Evolutionary conservation across 2,888 invertebrate genomes (phyloP), one percentile per base, ranked within the genome.

Genomic region (Lypha dubia): DNA sequence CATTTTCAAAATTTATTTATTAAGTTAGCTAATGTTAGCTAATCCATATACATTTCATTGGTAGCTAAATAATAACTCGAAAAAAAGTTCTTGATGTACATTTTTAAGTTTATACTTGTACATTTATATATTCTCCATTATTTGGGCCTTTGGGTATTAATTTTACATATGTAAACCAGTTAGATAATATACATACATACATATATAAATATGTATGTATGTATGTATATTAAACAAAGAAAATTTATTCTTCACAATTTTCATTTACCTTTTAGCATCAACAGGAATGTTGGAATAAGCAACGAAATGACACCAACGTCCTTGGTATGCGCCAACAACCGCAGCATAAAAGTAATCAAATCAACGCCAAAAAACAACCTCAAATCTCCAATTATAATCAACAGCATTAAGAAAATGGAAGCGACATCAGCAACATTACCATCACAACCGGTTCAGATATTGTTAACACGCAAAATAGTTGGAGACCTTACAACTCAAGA

Each of bases 401-500:
- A 41, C 87, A 86, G 80, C 77, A 83, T 81, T 77, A 77, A 84
- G 56, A 82, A 79, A 80, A 62, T 83, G 38, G 73, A 74, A 44
- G 3, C 82, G 13, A 62, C 70, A 28, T 17, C 81, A 85, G 44
- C 68, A 79, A 32, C 84, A 46, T 84, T 86, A 53, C 56, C 76
- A 70, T 41, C 67, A 44, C 84, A 68, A 32, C 73, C 88, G 76
- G 63, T 56, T 71, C 68, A 87, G 68, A 68, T 83, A 22, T 70
- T 83, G 60, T 51, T 74, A 68, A 56, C 75, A 70, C 84, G 84
- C 32, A 84, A 84, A 81, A 63, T 84, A 44, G 76, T 87, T 11
- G 75, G 62, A 24, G 71, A 49, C 1, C 73, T 86, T 87, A n/a
- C 88, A 84, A 53, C 87, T 22, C 20, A 88, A 87, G 58, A 76